phyloP scores from a whole-genome alignment of 2,113 vertebrate genomes.

The Psilopsiagon aymara region DNA sequence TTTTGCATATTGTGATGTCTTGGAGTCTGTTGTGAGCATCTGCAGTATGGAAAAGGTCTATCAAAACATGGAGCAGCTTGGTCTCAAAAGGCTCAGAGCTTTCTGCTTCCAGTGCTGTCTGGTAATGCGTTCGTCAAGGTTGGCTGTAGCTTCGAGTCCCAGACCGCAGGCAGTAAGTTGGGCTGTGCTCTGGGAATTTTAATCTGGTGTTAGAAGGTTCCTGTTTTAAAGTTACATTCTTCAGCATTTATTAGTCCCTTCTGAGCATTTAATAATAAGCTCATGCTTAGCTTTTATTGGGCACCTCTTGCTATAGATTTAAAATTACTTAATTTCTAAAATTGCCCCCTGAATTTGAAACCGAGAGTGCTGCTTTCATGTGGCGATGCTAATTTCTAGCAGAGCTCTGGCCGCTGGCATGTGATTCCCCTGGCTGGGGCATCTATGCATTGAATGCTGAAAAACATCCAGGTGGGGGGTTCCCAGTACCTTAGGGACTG shows the following conservation, averaged over 20 bases:
- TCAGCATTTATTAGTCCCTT: background rate
- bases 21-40: accelerated
- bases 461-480: background rate
- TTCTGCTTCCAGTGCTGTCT: background rate
- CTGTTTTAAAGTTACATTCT: background rate
- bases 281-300: background rate
- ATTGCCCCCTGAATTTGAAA: background rate
- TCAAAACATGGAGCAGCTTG: background rate
- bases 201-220: background rate
- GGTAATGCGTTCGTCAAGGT: background rate
- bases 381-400: background rate
- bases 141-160: background rate
- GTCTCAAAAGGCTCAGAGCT: background rate
- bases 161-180: accelerated
- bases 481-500: accelerated
- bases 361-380: background rate
- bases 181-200: background rate
- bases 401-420: background rate
- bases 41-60: background rate
- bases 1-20: background rate
- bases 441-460: background rate
- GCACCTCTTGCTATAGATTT: background rate
- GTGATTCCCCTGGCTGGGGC: background rate
- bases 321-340: background rate
- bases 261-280: background rate